Base-by-base conservation (phyloP, 2,888 invertebrate species). In the Oligia strigilis region DNA sequence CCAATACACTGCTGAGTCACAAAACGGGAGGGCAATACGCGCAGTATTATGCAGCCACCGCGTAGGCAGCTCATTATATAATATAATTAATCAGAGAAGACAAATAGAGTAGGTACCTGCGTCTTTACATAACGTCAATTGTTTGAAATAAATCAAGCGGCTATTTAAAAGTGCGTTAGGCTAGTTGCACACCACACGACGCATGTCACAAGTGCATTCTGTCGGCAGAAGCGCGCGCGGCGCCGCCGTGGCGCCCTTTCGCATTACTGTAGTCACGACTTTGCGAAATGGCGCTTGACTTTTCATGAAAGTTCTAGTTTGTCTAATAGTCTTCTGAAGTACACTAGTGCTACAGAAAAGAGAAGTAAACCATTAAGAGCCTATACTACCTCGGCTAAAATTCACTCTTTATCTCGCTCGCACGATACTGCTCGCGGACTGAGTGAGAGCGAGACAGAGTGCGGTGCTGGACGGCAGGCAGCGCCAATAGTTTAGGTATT, bases 191-290 rank as follows among this genome's bases (percentile, higher is more conserved):
- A 87, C 82, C 77, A 86, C 88, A 82, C 83, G 82, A 82, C 81
- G 83, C 81, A 80, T 82, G 81, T 83, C 84, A 84, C 82, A 74
- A 85, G 87, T 84, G 90, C 91, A 90, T 89, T 90, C 90, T 86
- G 90, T 73, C 85, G 87, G 85, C 81, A 87, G 90, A 90, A 90
- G 88, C 84, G 88, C 88, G 80, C 88, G 89, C 90, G 93, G 93
- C 95, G 95, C 93, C 95, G 84, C 60, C 40, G 81, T 92, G 95
- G 94, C 95, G 95, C 95, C 95, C 87, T 87, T 85, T 90, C 89
- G 90, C 93, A 94, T 93, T 92, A 90, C 94, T 94, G 90, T 89
- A 93, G 87, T 93, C 58, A 49, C 8, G 79, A 80, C 87, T 87
- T 82, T 86, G 46, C 1, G 75, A 55, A 84, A 60, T 89, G 89